A percentile compares a stretch with the other conserved stretches of the same genome.
Conservation (phyloP, 2,797 vertebrate genomes). For the Gallinago solitaria region DNA sequence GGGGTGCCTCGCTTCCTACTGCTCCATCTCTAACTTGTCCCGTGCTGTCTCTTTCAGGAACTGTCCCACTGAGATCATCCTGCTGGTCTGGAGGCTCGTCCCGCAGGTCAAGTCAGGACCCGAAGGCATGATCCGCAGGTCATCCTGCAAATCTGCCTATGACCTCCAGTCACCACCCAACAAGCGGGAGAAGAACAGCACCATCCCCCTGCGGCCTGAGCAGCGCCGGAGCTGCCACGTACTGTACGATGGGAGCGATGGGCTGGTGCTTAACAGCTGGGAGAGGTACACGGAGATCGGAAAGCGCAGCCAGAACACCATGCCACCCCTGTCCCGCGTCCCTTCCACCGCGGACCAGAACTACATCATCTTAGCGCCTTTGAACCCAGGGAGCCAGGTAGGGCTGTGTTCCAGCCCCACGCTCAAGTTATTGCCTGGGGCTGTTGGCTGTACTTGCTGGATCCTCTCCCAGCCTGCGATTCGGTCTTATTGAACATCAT, state of each 20-base stretch:
- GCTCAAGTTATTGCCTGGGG: rapidly evolving
- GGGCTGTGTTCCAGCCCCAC: neutral
- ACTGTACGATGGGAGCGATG: constrained; percentile 77
- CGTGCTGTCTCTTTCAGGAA: constrained; percentile 74
- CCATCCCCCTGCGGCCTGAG: constrained; percentile 75
- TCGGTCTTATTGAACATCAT: neutral
- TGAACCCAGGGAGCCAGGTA: constrained; percentile 94
- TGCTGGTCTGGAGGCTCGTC: constrained; percentile 92
- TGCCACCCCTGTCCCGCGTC: constrained; percentile 77
- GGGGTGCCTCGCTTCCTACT: rapidly evolving
- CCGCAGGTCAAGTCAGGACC: constrained; percentile 85
- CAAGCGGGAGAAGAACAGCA: constrained; percentile 81
- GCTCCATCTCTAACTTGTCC: neutral
- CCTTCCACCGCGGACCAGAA: constrained; percentile 88
- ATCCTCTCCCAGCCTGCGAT: neutral
- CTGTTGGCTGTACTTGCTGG: neutral
- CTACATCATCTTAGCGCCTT: constrained; percentile 93
- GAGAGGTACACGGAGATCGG: constrained; percentile 78
- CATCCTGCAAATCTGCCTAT: constrained; percentile 86
- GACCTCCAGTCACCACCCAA: constrained; percentile 85
- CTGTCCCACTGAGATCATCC: constrained; percentile 87
- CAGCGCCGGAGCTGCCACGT: constrained; percentile 86
- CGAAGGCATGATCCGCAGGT: constrained; percentile 85
- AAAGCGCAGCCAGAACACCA: constrained; percentile 76
- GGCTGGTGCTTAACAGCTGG: constrained; percentile 75